Evolutionary conservation across 2,797 vertebrate genomes (phyloP).

Genomic region (Scyliorhinus canicula): DNA sequence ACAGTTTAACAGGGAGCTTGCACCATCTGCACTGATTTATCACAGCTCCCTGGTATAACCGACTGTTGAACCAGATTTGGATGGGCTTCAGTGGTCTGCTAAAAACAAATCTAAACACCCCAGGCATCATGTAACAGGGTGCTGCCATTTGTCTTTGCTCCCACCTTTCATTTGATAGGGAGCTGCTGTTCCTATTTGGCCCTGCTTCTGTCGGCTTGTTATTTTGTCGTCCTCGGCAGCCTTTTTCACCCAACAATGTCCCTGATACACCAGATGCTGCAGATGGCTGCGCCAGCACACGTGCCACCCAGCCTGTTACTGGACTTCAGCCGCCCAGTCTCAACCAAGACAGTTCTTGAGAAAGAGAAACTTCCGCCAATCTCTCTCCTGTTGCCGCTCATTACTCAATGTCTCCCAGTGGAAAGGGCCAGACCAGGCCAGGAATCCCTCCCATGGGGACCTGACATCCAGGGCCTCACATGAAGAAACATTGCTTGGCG

Average conservation of each 20-base stretch:
- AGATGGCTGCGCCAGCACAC: background rate
- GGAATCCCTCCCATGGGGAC: background rate
- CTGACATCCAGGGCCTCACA: background rate
- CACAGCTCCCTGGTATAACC: background rate
- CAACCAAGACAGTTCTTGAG: background rate
- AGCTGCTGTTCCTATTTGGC: background rate
- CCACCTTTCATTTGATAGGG: background rate
- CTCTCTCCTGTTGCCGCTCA: background rate
- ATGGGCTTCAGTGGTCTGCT: background rate
- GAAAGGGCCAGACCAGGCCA: background rate
- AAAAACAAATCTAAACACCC: background rate
- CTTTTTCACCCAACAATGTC: background rate
- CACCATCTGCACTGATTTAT: background rate
- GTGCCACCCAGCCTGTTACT: background rate
- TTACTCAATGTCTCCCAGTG: background rate
- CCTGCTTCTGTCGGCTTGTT: background rate
- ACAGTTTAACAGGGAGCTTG: background rate
- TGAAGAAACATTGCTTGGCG: background rate
- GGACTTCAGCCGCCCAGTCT: background rate
- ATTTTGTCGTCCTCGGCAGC: background rate
- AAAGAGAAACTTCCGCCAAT: background rate
- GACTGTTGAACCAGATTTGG: background rate
- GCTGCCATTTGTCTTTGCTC: background rate
- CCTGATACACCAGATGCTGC: background rate
- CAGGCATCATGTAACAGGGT: background rate